Evolutionary conservation across 2,888 invertebrate genomes (phyloP), one percentile per base, ranked within the genome.

Genomic region (Caenorhabditis uteleia): DNA sequence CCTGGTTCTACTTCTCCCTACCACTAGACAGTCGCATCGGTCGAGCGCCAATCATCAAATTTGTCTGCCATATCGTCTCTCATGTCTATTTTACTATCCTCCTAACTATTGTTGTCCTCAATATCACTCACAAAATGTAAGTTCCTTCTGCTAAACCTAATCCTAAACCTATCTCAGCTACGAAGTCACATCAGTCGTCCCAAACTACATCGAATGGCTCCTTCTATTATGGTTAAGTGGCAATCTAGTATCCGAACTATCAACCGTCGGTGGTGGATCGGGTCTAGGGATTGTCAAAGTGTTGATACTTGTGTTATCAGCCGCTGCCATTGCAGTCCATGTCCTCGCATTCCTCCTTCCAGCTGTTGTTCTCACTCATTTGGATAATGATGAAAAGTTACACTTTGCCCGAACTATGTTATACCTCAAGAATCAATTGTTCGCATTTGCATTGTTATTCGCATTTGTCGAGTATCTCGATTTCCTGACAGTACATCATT

Each of bases 1-100:
- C 97, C 29, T 98, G 75, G 75, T 79, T 82, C 59, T 81, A 82
- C 55, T 82, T 82, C 58, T 81, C 80, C 5, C 54, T 82, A 23
- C 82, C 82, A 1, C 46, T 82, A 47, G 77, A 82, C 53, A 78
- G 75, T 42, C 60, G 81, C 8, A 81, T 81, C 7, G 77, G 94
- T 88, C 93, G 95, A 88, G 93, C 97, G 82, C 98, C 98, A 58
- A 95, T 98, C 83, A 95, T 99, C 83, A 98, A 98, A 87, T 99
- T 98, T 86, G 95, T 97, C 91, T 95, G 95, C 40, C 97, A 98
- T 86, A 88, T 99, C 79, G 95, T 97, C 23, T 95, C 97, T 7
- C 98, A 99, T 86, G 90, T 98, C 80, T 95, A 95, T 86, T 89
- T 98, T 76, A 95, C 97, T 90, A 86, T 92, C 71, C 89, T 97